These are phyloP conservation scores for Pseudopodoces humilis DNA, from an alignment of 2,113 vertebrate genomes.

Conservation along the genomic window DNA sequence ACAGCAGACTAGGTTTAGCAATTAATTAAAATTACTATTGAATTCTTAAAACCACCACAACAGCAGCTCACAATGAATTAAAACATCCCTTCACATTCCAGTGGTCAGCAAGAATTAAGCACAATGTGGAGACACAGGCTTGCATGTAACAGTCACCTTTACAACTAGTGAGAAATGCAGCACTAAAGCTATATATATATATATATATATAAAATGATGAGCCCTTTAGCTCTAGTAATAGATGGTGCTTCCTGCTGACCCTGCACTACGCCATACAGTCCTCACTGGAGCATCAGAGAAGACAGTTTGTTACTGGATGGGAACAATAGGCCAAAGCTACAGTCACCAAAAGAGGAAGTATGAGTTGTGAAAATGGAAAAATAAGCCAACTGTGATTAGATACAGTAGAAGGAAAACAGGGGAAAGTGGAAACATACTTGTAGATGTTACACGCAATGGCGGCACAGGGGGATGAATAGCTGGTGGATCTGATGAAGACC, in stretches of 20 bases:
- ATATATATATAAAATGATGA: not conserved
- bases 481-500: conserved; percentile 97
- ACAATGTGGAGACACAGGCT: not conserved
- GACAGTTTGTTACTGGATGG: not conserved
- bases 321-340: conserved; percentile 41
- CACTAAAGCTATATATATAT: not conserved
- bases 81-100: not conserved
- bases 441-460: conserved; percentile 91
- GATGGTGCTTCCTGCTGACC: not conserved
- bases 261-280: not conserved
- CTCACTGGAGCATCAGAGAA: not conserved
- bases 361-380: conserved; percentile 66
- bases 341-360: conserved; percentile 47
- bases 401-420: conserved; percentile 49
- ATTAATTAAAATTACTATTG: not conserved
- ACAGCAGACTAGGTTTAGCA: not conserved
- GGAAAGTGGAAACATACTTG: conserved; percentile 82
- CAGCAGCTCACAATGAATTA: not conserved
- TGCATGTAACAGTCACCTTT: not conserved
- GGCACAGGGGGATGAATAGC: conserved; percentile 95
- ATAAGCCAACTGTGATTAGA: conserved; percentile 59
- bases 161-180: not conserved
- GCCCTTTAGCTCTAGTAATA: not conserved
- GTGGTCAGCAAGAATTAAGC: not conserved
- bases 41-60: not conserved